Evolutionary conservation across 2,797 vertebrate species (phyloP).

Genomic region (Rhynchonycteris naso): DNA sequence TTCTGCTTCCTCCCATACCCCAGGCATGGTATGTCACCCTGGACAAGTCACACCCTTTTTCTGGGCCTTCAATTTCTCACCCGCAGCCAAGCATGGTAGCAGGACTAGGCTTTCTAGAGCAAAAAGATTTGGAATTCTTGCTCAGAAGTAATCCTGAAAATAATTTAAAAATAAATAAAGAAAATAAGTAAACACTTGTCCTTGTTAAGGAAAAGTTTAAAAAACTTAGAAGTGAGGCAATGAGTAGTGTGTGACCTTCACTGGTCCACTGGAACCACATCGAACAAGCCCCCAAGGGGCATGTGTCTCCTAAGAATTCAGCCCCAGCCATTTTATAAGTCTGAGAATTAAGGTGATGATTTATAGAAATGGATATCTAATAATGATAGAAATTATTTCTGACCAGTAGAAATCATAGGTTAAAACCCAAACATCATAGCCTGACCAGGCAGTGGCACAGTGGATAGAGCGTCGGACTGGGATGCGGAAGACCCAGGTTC

Average conservation of each 20-base stretch:
- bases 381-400: not conserved
- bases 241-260: not conserved
- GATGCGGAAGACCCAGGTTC: too few relatives aligned
- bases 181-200: not conserved
- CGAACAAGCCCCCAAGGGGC: not conserved
- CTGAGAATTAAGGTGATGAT: not conserved
- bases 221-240: not conserved
- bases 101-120: not conserved
- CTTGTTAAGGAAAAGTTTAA: not conserved
- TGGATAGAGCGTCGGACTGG: too few relatives aligned
- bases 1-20: not conserved
- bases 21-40: not conserved
- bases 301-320: not conserved
- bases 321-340: not conserved
- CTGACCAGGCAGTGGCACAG: too few relatives aligned
- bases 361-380: not conserved
- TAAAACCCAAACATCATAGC: not conserved
- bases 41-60: not conserved
- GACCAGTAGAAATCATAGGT: not conserved
- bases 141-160: not conserved
- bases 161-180: too few relatives aligned
- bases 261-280: not conserved
- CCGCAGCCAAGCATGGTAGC: not conserved
- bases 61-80: not conserved
- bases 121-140: slow-evolving; percentile 5